Conservation (phyloP, 2,888 invertebrate species). For the Phasia obesa region DNA sequence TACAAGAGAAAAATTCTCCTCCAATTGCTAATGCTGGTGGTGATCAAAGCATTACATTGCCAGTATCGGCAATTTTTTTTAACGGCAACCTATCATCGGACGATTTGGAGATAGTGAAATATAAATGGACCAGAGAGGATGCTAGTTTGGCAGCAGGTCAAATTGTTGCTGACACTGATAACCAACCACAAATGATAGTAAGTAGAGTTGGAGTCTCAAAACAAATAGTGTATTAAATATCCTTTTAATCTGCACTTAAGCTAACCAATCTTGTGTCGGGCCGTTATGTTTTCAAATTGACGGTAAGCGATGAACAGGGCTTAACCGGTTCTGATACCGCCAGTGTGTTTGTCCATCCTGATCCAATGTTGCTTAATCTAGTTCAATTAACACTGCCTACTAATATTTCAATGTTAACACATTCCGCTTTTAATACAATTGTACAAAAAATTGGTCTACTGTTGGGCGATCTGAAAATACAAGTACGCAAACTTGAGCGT, state of each 20-base stretch:
- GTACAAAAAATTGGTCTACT: constrained; percentile 91
- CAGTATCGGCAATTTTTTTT: constrained; percentile 88
- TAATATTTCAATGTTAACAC: constrained; percentile 87
- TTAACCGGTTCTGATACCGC: constrained; percentile 91
- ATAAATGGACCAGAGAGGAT: constrained; percentile 91
- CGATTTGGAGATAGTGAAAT: constrained; percentile 92
- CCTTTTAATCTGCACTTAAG: constrained; percentile 82
- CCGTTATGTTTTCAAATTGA: constrained; percentile 92
- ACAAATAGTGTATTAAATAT: not conserved
- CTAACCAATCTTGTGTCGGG: constrained; percentile 93
- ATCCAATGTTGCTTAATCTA: constrained; percentile 89
- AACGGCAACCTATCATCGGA: constrained; percentile 94
- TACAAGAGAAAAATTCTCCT: constrained; percentile 94
- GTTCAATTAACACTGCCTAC: constrained; percentile 92
- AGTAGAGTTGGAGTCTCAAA: constrained; percentile 73
- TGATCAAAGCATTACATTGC: constrained; percentile 90
- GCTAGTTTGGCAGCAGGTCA: constrained; percentile 92
- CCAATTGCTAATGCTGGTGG: constrained; percentile 95
- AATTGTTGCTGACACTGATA: constrained; percentile 89
- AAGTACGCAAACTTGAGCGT: constrained; percentile 84
- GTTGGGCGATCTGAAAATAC: constrained; percentile 87
- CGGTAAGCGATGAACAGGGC: constrained; percentile 96
- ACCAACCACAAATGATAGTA: constrained; percentile 89
- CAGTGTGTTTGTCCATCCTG: constrained; percentile 91
- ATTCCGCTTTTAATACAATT: constrained; percentile 86